Base-by-base conservation (phyloP, 2,113 vertebrate genomes). In the Rynchops niger region DNA sequence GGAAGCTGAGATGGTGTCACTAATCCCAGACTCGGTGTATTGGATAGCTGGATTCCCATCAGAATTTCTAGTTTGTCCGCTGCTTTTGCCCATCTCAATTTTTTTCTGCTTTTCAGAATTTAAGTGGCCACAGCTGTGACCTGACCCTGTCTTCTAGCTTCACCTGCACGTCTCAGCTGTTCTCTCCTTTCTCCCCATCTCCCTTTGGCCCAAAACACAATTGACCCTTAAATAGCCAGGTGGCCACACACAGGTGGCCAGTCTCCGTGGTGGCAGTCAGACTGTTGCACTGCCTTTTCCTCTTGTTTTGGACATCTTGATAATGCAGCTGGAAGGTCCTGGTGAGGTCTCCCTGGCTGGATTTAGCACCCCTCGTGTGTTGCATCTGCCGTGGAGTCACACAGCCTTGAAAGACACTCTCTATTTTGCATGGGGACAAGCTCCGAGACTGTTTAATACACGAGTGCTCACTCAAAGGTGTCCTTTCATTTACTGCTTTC, bases 401-500 rank as follows among this genome's bases (percentile, higher is more conserved):
- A n/a, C 36, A 62, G 36, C 47, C 70, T 92, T 92, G 82, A 93
- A 96, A 95, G 63, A 47, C 49, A 81, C 43, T 27, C 34, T 79
- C 59, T 92, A 1, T 63, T 96, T 94, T 88, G 67, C 59, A 62
- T 8, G 52, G 71, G 82, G 76, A 93, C 78, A 88, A 15, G 53
- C 52, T 92, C 71, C 1, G 26, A 71, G 45, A 49, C 82, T 59
- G 72, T 88, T 94, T 94, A 95, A 95, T 90, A 82, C 96, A 86
- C 6, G 87, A 96, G 92, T 82, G 82, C 89, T 95, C 90, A 58
- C 95, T 97, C 96, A 82, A 63, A 96, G 93, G 82, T 96, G 96
- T 96, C 96, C 91, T 97, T 97, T 92, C 90, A 62, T 95, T 97
- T 96, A 95, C 82, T 93, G 94, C 93, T 88, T 79, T 88, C 86